Percentiles rank a stretch among this genome's conserved stretches.
phyloP scores from a whole-genome alignment of 2,888 invertebrate species.

The Lomographa bimaculata region DNA sequence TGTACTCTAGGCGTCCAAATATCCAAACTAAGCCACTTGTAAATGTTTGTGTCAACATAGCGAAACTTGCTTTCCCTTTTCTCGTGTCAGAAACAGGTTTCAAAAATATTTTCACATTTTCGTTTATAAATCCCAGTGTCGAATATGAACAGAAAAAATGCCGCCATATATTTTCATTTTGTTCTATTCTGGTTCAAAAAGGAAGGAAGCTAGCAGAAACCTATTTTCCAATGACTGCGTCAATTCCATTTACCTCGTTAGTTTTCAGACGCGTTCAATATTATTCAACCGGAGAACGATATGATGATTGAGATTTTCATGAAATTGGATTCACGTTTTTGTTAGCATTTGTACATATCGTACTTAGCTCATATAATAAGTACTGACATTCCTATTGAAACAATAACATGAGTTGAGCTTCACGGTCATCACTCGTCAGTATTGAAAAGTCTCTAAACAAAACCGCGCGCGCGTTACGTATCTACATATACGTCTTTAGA shows the following conservation, averaged over 20 bases:
- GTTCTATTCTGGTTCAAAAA: slow-evolving; percentile 11
- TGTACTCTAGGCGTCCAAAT: no score
- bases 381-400: slow-evolving; percentile 14
- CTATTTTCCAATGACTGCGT: slow-evolving; percentile 28
- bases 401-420: slow-evolving; percentile 50
- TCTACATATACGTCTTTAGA: slow-evolving; percentile 45
- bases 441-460: slow-evolving; percentile 36
- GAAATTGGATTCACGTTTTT: background rate
- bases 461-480: slow-evolving; percentile 48
- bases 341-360: background rate
- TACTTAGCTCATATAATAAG: no score
- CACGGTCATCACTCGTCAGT: slow-evolving; percentile 54
- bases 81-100: no score
- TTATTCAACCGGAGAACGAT: slow-evolving; percentile 4
- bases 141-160: slow-evolving; percentile 6
- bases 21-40: no score
- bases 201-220: slow-evolving; percentile 14
- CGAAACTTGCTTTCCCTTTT: no score
- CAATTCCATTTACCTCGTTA: slow-evolving; percentile 22
- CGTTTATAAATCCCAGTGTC: slow-evolving; percentile 2
- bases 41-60: no score
- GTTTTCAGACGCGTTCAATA: slow-evolving; percentile 12
- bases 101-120: slow-evolving; percentile 8
- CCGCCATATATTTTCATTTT: slow-evolving; percentile 5
- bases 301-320: background rate